Evolutionary conservation across 1,140 invertebrate species (phyloP).

Genomic region (Drosophila navojoa): DNA sequence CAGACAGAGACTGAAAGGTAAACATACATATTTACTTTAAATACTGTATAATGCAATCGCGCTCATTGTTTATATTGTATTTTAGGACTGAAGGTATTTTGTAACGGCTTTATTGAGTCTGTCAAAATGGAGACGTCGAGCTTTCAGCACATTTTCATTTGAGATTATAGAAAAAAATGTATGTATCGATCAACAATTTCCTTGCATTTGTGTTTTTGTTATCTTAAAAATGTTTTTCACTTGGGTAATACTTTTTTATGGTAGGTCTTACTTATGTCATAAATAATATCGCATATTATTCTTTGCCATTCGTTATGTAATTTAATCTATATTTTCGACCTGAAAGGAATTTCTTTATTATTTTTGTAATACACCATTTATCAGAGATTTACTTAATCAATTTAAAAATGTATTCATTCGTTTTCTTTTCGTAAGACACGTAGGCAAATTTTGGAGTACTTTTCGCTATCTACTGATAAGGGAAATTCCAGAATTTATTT

Average conservation of each 20-base stretch:
- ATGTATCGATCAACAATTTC: background rate
- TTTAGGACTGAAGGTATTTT: conserved; percentile 1
- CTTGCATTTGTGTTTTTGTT: background rate
- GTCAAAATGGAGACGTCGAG: too few relatives aligned
- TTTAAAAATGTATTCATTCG: background rate
- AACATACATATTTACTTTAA: conserved; percentile 23
- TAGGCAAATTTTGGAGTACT: conserved; percentile 35
- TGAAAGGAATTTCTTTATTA: conserved; percentile 9
- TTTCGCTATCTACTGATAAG: conserved; percentile 55
- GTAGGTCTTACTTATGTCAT: conserved; percentile 6
- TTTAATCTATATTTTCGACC: background rate
- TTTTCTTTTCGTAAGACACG: conserved; percentile 40
- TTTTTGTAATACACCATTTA: conserved; percentile 13
- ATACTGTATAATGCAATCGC: conserved; percentile 4
- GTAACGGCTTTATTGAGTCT: background rate
- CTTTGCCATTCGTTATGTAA: conserved; percentile 3
- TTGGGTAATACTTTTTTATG: background rate
- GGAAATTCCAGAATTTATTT: conserved; percentile 47
- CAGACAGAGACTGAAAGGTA: conserved; percentile 9
- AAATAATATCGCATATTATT: conserved; percentile 2
- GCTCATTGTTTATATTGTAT: conserved; percentile 10
- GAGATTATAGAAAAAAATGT: too few relatives aligned
- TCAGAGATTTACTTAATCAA: conserved; percentile 23
- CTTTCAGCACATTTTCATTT: too few relatives aligned
- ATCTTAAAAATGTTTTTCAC: background rate